phyloP scores from a whole-genome alignment of 64 coral and sea anemone species.

The Montipora capricornis region DNA sequence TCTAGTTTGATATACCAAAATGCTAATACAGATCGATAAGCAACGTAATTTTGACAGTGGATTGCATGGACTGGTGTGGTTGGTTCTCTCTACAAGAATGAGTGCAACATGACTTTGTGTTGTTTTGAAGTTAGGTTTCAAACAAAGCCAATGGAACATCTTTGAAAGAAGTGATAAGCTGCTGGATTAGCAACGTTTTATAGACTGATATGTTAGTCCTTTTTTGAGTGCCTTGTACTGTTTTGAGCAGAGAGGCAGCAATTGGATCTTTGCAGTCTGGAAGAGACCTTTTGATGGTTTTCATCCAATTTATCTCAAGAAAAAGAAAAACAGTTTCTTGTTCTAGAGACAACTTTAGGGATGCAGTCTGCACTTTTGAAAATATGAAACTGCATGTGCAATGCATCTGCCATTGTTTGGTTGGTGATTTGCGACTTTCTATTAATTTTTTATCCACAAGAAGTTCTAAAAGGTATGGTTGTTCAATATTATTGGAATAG shows the following conservation, averaged over 20 bases:
- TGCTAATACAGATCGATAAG: not conserved
- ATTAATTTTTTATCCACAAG: no score
- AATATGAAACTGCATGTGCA: no score
- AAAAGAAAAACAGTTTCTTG: not conserved
- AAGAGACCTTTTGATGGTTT: not conserved
- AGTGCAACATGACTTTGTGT: not conserved
- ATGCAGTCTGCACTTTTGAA: not conserved
- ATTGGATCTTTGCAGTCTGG: not conserved
- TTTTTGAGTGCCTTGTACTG: not conserved
- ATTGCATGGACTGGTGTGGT: not conserved
- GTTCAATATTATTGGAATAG: not conserved
- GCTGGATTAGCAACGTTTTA: not conserved
- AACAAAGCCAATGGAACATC: no score
- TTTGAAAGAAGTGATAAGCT: no score
- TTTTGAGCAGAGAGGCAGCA: not conserved
- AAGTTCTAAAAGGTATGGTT: not conserved
- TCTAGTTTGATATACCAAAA: slow-evolving; percentile 54
- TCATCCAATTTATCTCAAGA: no score
- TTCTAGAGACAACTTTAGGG: not conserved
- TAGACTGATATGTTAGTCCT: not conserved
- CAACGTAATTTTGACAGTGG: not conserved
- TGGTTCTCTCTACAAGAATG: not conserved
- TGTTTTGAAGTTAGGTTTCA: no score
- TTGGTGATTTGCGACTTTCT: no score
- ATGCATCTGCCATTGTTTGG: no score